A percentile compares a stretch with the other conserved stretches of the same genome.
phyloP scores from a whole-genome alignment of 2,888 invertebrate species.

The Branchellion lobata region DNA sequence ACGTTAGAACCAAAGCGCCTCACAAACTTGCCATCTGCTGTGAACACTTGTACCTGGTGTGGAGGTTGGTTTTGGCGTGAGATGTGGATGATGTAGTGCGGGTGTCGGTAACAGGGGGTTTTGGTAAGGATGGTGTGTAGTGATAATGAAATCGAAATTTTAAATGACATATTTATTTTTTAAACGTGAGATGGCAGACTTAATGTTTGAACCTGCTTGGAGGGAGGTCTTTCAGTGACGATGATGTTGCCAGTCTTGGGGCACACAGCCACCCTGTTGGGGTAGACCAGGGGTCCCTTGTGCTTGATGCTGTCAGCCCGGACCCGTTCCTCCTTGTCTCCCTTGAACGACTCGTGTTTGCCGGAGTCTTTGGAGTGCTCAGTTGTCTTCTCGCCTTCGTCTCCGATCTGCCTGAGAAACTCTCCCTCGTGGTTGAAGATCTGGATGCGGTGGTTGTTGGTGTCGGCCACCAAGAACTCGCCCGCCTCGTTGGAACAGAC shows the following conservation, averaged over 20 bases:
- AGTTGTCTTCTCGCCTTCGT: slow-evolving; percentile 70
- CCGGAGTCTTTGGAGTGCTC: no score
- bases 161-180: no score
- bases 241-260: slow-evolving; percentile 98
- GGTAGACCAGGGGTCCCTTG: slow-evolving; percentile 94
- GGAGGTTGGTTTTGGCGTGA: no score
- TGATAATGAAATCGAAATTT: no score
- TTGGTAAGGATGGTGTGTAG: no score
- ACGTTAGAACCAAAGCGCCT: slow-evolving; percentile 98
- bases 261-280: slow-evolving; percentile 96
- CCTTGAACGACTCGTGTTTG: not conserved
- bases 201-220: slow-evolving; percentile 99
- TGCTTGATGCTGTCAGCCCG: slow-evolving; percentile 64
- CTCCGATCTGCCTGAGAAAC: slow-evolving; percentile 98
- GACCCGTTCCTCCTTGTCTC: not conserved
- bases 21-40: slow-evolving; percentile 88
- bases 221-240: slow-evolving; percentile 91
- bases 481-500: slow-evolving; percentile 98
- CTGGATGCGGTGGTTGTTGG: slow-evolving; percentile 98
- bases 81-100: no score
- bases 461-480: slow-evolving; percentile 92
- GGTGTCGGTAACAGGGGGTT: no score
- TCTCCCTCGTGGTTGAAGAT: slow-evolving; percentile 98
- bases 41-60: slow-evolving; percentile 7
- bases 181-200: no score